Conservation (phyloP, 2,888 invertebrate species). For the Timema cristinae region DNA sequence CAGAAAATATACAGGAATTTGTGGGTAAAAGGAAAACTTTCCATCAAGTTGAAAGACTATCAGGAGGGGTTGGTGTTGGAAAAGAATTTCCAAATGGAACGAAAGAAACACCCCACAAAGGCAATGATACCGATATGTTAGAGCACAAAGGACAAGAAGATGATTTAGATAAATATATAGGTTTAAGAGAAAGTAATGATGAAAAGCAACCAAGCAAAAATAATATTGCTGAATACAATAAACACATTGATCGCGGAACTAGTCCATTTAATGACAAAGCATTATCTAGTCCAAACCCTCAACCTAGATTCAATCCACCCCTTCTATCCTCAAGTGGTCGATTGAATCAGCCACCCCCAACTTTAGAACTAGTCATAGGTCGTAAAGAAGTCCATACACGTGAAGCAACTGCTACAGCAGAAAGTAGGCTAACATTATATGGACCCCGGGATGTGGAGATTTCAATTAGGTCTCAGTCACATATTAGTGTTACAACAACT, state of each 20-base stretch:
- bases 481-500: slow-evolving; percentile 50
- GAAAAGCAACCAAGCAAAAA: slow-evolving; percentile 37
- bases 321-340: slow-evolving; percentile 16
- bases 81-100: slow-evolving; percentile 40
- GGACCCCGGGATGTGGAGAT: slow-evolving; percentile 53
- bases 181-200: slow-evolving; percentile 2
- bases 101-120: neutral
- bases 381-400: slow-evolving; percentile 51
- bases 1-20: slow-evolving; percentile 4
- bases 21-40: slow-evolving; percentile 23
- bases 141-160: slow-evolving; percentile 37
- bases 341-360: slow-evolving; percentile 36
- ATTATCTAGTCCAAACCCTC: slow-evolving; percentile 29
- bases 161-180: slow-evolving; percentile 37
- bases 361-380: slow-evolving; percentile 51
- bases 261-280: slow-evolving; percentile 44
- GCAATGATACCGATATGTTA: slow-evolving; percentile 21
- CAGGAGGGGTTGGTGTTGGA: slow-evolving; percentile 42
- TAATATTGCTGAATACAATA: slow-evolving; percentile 21
- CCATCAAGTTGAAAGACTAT: slow-evolving; percentile 34
- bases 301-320: slow-evolving; percentile 18
- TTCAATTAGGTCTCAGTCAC: slow-evolving; percentile 52
- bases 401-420: slow-evolving; percentile 51
- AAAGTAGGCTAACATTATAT: slow-evolving; percentile 51
- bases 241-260: slow-evolving; percentile 43